These are phyloP conservation scores for Trichonephila clavipes DNA, from an alignment of 1,140 invertebrate genomes.

Conservation along the genomic window DNA sequence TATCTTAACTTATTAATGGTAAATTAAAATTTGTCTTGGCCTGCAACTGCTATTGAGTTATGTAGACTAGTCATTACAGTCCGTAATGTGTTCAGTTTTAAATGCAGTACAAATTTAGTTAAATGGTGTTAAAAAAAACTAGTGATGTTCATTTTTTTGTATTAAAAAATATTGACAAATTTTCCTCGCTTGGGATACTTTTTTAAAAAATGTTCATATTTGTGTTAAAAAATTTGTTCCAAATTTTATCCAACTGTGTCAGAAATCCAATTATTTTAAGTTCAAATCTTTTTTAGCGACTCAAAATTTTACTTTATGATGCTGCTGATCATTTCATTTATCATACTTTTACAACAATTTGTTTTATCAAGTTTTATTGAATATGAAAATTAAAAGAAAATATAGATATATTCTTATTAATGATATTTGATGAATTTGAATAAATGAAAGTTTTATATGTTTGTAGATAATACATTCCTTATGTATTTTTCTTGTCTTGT, in stretches of 20 bases:
- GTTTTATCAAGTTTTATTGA: background rate
- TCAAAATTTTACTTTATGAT: background rate
- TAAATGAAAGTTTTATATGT: conserved; percentile 55
- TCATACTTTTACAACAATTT: background rate
- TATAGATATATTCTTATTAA: conserved; percentile 21
- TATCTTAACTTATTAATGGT: too few species aligned
- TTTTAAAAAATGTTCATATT: background rate
- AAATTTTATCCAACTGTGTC: conserved; percentile 32
- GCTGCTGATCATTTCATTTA: background rate
- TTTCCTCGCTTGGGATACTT: too few species aligned
- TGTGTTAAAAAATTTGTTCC: background rate
- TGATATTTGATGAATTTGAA: background rate
- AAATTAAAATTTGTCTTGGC: background rate
- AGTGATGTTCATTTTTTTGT: background rate
- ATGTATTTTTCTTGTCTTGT: conserved; percentile 48
- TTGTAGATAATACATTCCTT: conserved; percentile 76
- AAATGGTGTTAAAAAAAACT: background rate
- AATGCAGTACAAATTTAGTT: conserved; percentile 3
- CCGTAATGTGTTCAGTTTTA: conserved; percentile 20
- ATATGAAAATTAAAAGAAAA: background rate
- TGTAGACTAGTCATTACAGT: conserved; percentile 28
- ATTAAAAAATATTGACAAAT: background rate
- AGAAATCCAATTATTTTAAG: background rate
- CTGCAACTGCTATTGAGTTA: background rate
- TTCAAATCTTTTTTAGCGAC: background rate